Percentiles rank a stretch among this genome's conserved stretches.
Evolutionary conservation across 2,113 vertebrate species (phyloP).

Genomic region (Brachirus orientalis): DNA sequence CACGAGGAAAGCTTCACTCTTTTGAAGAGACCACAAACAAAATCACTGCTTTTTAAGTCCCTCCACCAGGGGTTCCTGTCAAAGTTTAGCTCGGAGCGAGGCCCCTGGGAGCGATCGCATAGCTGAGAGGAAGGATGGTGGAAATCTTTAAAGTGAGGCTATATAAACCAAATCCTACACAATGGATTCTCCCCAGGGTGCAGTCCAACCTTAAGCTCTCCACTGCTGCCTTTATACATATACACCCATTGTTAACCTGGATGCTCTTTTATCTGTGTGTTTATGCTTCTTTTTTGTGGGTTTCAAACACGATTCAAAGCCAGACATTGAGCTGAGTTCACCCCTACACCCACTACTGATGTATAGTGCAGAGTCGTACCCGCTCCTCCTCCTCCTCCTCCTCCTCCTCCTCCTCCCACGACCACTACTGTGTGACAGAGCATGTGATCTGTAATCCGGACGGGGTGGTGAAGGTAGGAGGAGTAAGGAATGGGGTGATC

Average conservation of each 20-base stretch:
- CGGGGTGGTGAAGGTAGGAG: conserved; percentile 20
- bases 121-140: conserved; percentile 63
- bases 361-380: conserved; percentile 8
- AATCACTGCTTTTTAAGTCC: conserved; percentile 40
- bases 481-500: conserved; percentile 35
- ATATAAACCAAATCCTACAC: conserved; percentile 50
- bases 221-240: not conserved
- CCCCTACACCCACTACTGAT: not conserved
- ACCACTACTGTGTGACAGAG: conserved; percentile 30
- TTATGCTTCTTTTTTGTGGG: conserved; percentile 3
- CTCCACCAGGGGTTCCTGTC: conserved; percentile 64
- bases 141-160: conserved; percentile 65
- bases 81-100: conserved; percentile 5
- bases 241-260: conserved; percentile 5
- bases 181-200: conserved; percentile 50
- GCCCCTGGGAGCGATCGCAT: conserved; percentile 36
- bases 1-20: conserved; percentile 40
- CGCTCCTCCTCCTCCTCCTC: not conserved
- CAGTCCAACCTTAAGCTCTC: not conserved
- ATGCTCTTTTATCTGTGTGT: conserved; percentile 1
- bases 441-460: conserved; percentile 73
- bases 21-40: conserved; percentile 44
- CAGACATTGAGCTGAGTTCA: conserved; percentile 9
- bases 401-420: not conserved
- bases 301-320: conserved; percentile 26